Evolutionary conservation across 2,113 vertebrate species (phyloP), one percentile per base, ranked within the genome.

Genomic region (Copsychus sechellarum): DNA sequence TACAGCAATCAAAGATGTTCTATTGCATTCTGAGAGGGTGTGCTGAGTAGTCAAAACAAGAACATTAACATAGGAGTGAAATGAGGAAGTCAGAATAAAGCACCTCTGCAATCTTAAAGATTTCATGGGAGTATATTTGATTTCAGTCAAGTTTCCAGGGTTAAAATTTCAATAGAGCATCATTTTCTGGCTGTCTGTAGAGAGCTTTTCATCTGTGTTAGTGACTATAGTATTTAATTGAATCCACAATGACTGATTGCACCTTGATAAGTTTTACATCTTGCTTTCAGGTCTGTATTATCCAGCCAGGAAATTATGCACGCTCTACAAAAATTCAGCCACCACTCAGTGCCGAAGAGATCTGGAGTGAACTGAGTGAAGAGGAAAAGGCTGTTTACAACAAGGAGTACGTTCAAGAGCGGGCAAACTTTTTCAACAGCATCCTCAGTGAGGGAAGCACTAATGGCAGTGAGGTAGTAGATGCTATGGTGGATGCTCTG

Each of bases 231-330:
- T 36, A 40, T 76, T 90, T 86, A 62, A 72, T 6, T 88, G 38
- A 83, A 78, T 79, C 83, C 40, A 47, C 48, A 74, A 29, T 66
- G 89, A 56, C 31, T 79, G 88, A 96, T 38, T 88, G 60, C 65
- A 79, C 50, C 50, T 71, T 88, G 82, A 1, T 78, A 83, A 66
- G 43, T 74, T 67, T 71, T 43, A 50, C 50, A 15, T 85, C 69
- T 96, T 42, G 11, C 73, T 97, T 91, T 57, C 53, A 98, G 98
- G 98, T 98, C 61, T 98, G 96, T 90, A 97, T 98, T 96, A 98
- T 98, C 84, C 97, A 98, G 95, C 98, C 98, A 16, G 98, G 98
- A 34, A 98, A 98, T 77, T 98, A 98, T 33, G 96, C 98, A 40
- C 93, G 53, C 38, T 98, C 97, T 53, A 98, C 98, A 72, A 98